phyloP scores from a whole-genome alignment of 2,888 invertebrate species.

The Sussaba pulchella region DNA sequence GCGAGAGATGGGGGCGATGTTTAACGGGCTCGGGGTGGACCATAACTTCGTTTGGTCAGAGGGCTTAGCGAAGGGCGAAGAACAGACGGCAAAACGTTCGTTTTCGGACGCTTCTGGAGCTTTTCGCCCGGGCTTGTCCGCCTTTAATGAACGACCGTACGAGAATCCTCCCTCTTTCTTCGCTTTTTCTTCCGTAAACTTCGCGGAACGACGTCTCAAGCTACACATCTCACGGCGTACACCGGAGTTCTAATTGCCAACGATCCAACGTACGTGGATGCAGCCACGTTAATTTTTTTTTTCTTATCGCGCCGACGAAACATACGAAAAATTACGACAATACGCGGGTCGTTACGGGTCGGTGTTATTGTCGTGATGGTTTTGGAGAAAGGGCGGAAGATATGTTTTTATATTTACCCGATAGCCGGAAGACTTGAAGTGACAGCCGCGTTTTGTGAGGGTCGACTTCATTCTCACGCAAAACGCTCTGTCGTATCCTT shows the following conservation, averaged over 20 bases:
- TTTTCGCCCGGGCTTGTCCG: slow-evolving; percentile 57
- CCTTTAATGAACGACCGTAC: slow-evolving; percentile 66
- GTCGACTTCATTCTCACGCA: slow-evolving; percentile 99
- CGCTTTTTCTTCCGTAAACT: slow-evolving; percentile 37
- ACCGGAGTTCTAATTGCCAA: slow-evolving; percentile 49
- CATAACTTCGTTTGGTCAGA: slow-evolving; percentile 72
- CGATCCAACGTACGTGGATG: slow-evolving; percentile 16
- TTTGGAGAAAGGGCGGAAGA: background rate
- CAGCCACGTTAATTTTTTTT: slow-evolving; percentile 20
- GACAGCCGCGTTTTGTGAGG: slow-evolving; percentile 97
- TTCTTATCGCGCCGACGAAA: slow-evolving; percentile 30
- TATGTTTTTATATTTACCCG: slow-evolving; percentile 89
- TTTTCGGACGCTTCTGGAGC: slow-evolving; percentile 50
- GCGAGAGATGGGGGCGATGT: slow-evolving; percentile 61
- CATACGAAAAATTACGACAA: slow-evolving; percentile 9
- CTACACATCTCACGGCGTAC: slow-evolving; percentile 16
- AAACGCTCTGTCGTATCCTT: slow-evolving; percentile 96
- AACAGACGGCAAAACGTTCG: slow-evolving; percentile 65
- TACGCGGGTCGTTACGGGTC: background rate
- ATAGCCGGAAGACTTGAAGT: slow-evolving; percentile 98
- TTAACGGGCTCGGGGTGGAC: slow-evolving; percentile 64
- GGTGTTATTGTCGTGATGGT: background rate
- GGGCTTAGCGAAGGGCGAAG: slow-evolving; percentile 66
- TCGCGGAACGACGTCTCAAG: slow-evolving; percentile 47
- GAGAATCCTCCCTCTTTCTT: slow-evolving; percentile 47